These are phyloP conservation scores for Tipula helvola DNA, from an alignment of 2,888 invertebrate species.

Conservation along the genomic window DNA sequence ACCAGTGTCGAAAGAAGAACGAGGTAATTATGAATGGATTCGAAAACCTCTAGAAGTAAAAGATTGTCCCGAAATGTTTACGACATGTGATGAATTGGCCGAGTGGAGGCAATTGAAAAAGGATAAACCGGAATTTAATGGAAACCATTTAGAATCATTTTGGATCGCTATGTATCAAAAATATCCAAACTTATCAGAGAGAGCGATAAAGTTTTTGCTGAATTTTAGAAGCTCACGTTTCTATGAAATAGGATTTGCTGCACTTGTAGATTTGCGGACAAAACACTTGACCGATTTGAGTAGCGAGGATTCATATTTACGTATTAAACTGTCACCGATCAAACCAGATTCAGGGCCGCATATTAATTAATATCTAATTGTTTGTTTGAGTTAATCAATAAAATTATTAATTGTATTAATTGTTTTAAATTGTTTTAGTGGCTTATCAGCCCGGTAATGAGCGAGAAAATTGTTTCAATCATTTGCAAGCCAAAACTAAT, in stretches of 20 bases:
- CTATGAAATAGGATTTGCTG: neutral
- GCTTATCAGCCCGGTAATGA: too few relatives aligned
- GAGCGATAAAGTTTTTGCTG: neutral
- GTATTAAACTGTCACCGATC: neutral
- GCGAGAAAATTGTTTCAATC: too few relatives aligned
- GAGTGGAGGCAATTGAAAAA: neutral
- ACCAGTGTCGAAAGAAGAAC: neutral
- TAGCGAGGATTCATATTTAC: neutral
- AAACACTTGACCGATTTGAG: neutral
- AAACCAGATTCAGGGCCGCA: neutral
- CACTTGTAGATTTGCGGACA: neutral
- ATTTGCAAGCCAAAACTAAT: too few relatives aligned
- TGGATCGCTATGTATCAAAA: neutral
- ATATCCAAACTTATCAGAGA: neutral
- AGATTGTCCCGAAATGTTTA: neutral
- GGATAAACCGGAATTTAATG: neutral
- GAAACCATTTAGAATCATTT: neutral
- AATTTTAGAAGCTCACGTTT: neutral
- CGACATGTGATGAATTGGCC: neutral
- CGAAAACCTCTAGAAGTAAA: neutral
- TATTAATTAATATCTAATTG: too few relatives aligned
- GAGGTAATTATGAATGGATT: neutral
- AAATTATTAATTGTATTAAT: too few relatives aligned
- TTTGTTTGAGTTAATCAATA: too few relatives aligned
- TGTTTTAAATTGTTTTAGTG: too few relatives aligned